These are phyloP conservation scores for Ailuropoda melanoleuca DNA, from an alignment of 2,113 vertebrate species.

Conservation along the genomic window DNA sequence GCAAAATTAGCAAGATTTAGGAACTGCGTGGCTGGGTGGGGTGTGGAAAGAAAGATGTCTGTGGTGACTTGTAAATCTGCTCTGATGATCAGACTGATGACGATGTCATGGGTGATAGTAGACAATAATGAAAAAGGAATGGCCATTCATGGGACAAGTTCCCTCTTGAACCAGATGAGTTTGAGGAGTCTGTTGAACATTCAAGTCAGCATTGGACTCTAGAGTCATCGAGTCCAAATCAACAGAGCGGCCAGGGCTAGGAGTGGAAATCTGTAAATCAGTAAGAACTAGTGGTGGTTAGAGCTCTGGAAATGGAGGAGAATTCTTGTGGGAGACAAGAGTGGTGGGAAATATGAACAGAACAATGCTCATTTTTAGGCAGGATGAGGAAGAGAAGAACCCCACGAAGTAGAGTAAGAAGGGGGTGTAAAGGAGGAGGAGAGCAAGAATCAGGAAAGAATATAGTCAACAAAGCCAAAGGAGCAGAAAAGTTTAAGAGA, in stretches of 20 bases:
- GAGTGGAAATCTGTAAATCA: background rate
- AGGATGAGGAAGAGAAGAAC: background rate
- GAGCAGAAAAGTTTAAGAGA: background rate
- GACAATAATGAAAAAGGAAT: background rate
- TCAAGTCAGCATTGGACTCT: background rate
- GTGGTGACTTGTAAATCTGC: background rate
- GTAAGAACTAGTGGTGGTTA: background rate
- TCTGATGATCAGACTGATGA: background rate
- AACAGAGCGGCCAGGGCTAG: background rate
- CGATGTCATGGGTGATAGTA: background rate
- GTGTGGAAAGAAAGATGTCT: background rate
- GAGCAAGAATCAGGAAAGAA: background rate
- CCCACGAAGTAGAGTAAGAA: background rate
- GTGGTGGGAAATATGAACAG: background rate
- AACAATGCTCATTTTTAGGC: background rate
- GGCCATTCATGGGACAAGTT: background rate
- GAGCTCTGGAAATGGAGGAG: background rate
- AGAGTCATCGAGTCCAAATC: background rate
- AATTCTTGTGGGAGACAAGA: background rate
- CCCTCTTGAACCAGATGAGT: background rate
- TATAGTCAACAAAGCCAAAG: background rate
- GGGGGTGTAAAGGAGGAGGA: background rate
- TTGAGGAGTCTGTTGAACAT: background rate
- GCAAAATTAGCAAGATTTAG: background rate
- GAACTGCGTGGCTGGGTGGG: fast-evolving